Evolutionary conservation across 2,113 vertebrate genomes (phyloP), one percentile per base, ranked within the genome.

Genomic region (Amazona guildingii): DNA sequence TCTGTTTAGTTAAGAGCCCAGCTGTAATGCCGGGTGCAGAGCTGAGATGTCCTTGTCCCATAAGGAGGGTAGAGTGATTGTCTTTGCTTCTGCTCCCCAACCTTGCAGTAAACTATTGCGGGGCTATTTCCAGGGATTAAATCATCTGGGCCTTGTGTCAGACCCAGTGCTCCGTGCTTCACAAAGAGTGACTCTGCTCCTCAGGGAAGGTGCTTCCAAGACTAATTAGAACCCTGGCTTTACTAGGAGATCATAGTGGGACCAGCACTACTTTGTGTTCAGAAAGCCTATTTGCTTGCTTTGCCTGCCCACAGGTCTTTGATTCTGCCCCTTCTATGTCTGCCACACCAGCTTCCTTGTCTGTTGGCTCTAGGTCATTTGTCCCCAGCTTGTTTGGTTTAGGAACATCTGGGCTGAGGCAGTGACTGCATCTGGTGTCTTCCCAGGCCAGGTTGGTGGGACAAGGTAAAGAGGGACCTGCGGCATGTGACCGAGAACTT

Each of bases 401-500:
- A 18, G 69, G 62, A 31, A 37, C 55, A 94, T 33, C 73, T 94
- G 66, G 41, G 16, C 15, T 74, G 41, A 13, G 75, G 24, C 80
- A 70, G 8, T 6, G 37, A 13, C n/a, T 54, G 37, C 63, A 59
- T 6, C 68, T 63, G 61, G 55, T 81, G 69, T 68, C 43, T 82
- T 16, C 7, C 4, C 21, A 12, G 69, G 27, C n/a, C 77, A 81
- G 43, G 59, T 5, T 35, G 70, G 31, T 25, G 49, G 66, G 19
- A 63, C 24, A 48, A 19, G 20, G 19, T 29, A 28, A 68, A 23
- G 18, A 43, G 66, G 48, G 46, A 63, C 31, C 24, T 29, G 33
- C 33, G 21, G 29, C 29, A 41, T 0, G 0, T n/a, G 62, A 5
- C 19, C 20, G 25, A 66, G 82, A 52, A 64, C 23, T 59, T 13